Base-by-base conservation (phyloP, 2,113 vertebrate species). In the Tragelaphus buxtoni region DNA sequence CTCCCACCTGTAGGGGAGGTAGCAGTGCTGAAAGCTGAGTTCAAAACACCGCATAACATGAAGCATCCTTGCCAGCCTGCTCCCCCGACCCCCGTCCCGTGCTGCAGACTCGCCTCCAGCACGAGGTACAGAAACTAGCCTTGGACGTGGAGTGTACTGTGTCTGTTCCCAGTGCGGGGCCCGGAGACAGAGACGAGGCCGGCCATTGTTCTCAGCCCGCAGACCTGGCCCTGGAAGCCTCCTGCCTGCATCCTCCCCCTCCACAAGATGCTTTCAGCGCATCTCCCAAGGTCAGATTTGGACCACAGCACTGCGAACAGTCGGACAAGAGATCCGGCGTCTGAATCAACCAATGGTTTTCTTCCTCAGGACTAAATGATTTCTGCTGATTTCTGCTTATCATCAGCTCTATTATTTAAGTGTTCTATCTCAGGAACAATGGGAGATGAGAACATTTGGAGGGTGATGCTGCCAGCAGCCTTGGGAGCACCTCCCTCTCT, bases 311-410 rank as follows among this genome's bases (percentile, higher is more conserved):
- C 35, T 84, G 55, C 7, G 12, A 79, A 80, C 53, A 35, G 45
- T 39, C 30, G 65, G 82, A 72, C 61, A 49, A 93, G 47, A 69
- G 90, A 76, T 39, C 76, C 61, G 12, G 18, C 51, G 30, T 88
- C 93, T 81, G 89, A 95, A 96, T 76, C 60, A 80, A 81, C 81
- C 80, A 24, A 82, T 85, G 94, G n/a, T 81, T 96, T 95, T 61
- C 77, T 93, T 87, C 39, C 60, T 72, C 4, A 0, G 79, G 28
- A 63, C 60, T 45, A 30, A 42, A 60, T 74, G 9, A 28, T 91
- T 65, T 83, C 95, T 95, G 60, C 63, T 53, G 49, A 20, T 79
- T 79, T 77, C 82, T 49, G 3, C 35, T 79, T 91, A 35, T 45
- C 1, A 0, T 55, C 86, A 3, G 63, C 56, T 39, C 90, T 56